These are phyloP conservation scores for Cataglyphis hispanica DNA, from an alignment of 1,140 invertebrate species.

Conservation along the genomic window DNA sequence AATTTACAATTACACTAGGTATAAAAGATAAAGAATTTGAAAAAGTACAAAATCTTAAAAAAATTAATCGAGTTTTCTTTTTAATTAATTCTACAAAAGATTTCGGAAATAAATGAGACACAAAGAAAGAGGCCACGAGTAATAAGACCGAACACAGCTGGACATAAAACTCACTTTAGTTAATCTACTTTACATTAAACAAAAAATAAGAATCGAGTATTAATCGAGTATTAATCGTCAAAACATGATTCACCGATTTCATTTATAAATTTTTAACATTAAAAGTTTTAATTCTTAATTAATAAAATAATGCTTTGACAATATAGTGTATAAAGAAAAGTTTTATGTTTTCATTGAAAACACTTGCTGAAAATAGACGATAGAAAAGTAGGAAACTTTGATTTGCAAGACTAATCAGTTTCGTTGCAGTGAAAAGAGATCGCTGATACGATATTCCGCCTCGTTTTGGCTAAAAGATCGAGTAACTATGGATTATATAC, in stretches of 20 bases:
- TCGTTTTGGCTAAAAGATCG: neutral
- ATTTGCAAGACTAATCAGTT: neutral
- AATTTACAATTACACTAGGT: neutral
- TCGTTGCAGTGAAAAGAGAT: neutral
- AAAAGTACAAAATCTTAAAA: neutral
- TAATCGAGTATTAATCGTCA: neutral
- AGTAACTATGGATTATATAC: conserved; percentile 22
- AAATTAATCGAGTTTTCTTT: neutral
- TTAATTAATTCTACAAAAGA: neutral
- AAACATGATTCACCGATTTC: neutral
- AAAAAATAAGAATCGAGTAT: conserved; percentile 5
- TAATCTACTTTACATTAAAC: neutral
- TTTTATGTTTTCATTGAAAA: neutral
- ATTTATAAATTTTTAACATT: neutral
- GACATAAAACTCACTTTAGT: neutral
- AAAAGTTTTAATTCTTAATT: neutral
- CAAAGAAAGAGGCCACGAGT: neutral
- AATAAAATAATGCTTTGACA: neutral
- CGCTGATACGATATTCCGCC: neutral
- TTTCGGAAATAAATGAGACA: neutral
- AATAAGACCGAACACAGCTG: neutral
- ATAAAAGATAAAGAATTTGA: too few relatives aligned
- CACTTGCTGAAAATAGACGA: neutral
- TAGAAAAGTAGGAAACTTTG: neutral
- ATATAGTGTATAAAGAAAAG: neutral